Evolutionary conservation across 2,888 invertebrate species (phyloP).

Genomic region (Hypomecis atomaria): DNA sequence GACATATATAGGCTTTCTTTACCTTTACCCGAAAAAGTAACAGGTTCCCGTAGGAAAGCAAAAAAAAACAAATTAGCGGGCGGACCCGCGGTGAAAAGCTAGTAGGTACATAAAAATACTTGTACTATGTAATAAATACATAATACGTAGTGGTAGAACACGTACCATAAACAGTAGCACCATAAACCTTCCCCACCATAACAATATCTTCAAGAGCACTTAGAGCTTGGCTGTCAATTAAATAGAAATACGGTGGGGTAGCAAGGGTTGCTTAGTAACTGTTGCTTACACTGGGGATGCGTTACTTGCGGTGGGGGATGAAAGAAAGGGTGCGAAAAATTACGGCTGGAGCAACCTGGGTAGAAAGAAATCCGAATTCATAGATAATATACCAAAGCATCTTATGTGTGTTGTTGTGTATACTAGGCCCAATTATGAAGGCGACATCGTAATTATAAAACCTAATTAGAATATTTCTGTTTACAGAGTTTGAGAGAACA

Average conservation of each 20-base stretch:
- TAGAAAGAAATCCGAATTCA: too few species aligned
- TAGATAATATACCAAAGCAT: too few species aligned
- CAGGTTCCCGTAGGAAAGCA: too few species aligned
- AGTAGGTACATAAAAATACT: constrained; percentile 2
- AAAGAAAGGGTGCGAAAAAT: constrained; percentile 11
- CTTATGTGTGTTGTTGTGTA: too few species aligned
- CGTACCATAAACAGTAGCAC: constrained; percentile 17
- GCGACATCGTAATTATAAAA: too few species aligned
- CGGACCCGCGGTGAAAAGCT: too few species aligned
- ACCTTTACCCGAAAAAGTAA: too few species aligned
- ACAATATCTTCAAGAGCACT: constrained; percentile 34
- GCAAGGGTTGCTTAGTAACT: constrained; percentile 21
- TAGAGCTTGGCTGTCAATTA: constrained; percentile 41
- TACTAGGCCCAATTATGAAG: too few species aligned
- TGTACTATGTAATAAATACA: background rate
- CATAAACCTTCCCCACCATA: constrained; percentile 26
- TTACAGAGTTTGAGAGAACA: too few species aligned
- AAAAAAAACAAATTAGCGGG: too few species aligned
- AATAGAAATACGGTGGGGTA: constrained; percentile 36
- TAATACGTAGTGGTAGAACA: constrained; percentile 1
- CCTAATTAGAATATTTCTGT: too few species aligned
- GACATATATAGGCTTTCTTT: too few species aligned
- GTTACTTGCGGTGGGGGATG: background rate
- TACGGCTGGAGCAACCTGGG: background rate
- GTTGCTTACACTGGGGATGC: background rate